Base-by-base conservation (phyloP, 2,888 invertebrate genomes). In the Luffia ferchaultella region DNA sequence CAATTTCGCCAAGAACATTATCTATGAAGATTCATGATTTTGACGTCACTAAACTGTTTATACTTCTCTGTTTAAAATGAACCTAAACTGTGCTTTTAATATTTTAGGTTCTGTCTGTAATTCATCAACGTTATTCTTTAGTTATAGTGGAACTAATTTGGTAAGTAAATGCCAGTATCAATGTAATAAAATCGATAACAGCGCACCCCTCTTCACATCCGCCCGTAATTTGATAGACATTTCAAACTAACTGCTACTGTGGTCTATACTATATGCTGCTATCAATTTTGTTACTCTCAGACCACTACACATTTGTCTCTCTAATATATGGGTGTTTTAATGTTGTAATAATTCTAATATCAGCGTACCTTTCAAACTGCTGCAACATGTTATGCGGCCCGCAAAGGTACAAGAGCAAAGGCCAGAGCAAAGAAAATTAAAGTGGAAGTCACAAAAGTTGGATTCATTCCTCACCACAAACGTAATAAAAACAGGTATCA, bases 331-430 rank as follows among this genome's bases (percentile, higher is more conserved):
- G n/a, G n/a, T n/a, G n/a, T n/a, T n/a, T n/a, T n/a, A n/a, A n/a
- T n/a, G n/a, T n/a, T n/a, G n/a, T n/a, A n/a, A n/a, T n/a, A n/a
- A n/a, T n/a, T n/a, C n/a, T n/a, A n/a, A n/a, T 30, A 7, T 30
- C 12, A 30, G 84, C 74, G 85, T 54, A 68, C 73, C 58, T 56
- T 90, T 58, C 83, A 89, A 68, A 74, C 88, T 57, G 74, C 88
- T 54, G 73, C 85, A 55, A 69, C 87, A 46, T 79, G 83, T 57
- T 92, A 90, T 76, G 93, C 93, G 2, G 94, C 94, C 1, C 87
- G 95, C 55, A 94, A 92, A 73, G 93, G 94, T 48, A 94, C 93
- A 2, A 87, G 94, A 56, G 93, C 92, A 48, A 90, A 88, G 60
- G 89, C 89, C 20, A 87, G 87, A 48, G 91, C 91, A 50, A 89